Conservation (phyloP, 2,888 invertebrate species). For the Cataglyphis livida region DNA sequence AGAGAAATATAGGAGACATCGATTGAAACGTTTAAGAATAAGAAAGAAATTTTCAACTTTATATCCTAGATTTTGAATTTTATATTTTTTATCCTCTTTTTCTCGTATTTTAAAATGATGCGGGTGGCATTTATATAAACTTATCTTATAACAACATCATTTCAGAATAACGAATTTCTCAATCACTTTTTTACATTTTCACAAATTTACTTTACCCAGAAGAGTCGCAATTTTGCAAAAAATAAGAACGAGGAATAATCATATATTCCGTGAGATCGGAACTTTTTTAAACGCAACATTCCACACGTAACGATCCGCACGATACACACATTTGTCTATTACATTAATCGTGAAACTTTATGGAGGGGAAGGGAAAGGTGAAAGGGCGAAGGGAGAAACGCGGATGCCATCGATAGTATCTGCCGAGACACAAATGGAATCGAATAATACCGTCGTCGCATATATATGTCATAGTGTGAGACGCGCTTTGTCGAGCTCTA, state of each 20-base stretch:
- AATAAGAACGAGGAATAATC: neutral
- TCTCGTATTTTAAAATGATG: neutral
- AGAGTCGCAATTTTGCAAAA: neutral
- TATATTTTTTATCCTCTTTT: neutral
- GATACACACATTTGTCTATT: neutral
- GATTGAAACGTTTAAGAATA: neutral
- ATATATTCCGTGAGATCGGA: neutral
- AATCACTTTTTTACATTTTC: neutral
- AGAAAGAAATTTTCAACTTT: neutral
- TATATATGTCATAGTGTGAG: conserved; percentile 17
- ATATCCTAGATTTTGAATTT: neutral
- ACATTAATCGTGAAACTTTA: conserved; percentile 35
- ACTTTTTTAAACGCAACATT: neutral
- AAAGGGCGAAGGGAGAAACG: neutral
- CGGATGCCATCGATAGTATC: neutral
- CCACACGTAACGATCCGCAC: neutral
- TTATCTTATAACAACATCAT: neutral
- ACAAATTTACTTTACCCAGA: neutral
- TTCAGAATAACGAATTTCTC: neutral
- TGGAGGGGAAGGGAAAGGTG: neutral
- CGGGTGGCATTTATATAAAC: neutral
- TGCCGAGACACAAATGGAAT: conserved; percentile 31
- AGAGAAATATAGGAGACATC: neutral
- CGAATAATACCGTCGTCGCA: conserved; percentile 16
- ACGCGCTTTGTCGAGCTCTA: neutral